A percentile compares a stretch with the other conserved stretches of the same genome.
Evolutionary conservation across 2,888 invertebrate genomes (phyloP).

Genomic region (Candidula unifasciata): DNA sequence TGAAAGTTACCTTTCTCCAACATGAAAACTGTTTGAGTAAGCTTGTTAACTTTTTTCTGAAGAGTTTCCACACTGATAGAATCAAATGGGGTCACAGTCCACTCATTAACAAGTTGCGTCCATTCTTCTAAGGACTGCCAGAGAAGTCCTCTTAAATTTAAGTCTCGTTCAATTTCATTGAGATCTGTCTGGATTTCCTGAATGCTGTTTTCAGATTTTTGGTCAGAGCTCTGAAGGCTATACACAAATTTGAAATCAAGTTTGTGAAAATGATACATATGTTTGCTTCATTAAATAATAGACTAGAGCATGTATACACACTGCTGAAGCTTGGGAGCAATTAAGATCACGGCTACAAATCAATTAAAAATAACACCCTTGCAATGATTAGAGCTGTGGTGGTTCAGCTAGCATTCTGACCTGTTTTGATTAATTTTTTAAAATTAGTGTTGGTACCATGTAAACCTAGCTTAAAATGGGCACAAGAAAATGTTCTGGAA

Average conservation of each 20-base stretch:
- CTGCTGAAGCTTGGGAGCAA: too few species aligned
- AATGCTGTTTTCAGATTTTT: slow-evolving; percentile 70
- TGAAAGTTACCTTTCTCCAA: slow-evolving; percentile 75
- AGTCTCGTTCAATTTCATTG: slow-evolving; percentile 76
- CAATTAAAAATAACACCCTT: too few species aligned
- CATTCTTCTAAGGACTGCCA: slow-evolving; percentile 78
- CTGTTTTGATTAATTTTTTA: too few species aligned
- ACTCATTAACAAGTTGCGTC: slow-evolving; percentile 74
- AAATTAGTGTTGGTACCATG: too few species aligned
- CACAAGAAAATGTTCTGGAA: too few species aligned
- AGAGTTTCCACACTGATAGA: slow-evolving; percentile 75
- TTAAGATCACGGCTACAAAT: too few species aligned
- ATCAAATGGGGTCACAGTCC: slow-evolving; percentile 75
- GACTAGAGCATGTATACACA: too few species aligned
- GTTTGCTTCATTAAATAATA: too few species aligned
- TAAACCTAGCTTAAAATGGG: too few species aligned
- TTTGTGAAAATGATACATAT: too few species aligned
- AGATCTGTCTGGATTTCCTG: slow-evolving; percentile 75
- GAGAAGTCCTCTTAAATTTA: slow-evolving; percentile 75
- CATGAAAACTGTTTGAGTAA: slow-evolving; percentile 78
- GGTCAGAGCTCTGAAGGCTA: slow-evolving; percentile 63
- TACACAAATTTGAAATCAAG: background rate
- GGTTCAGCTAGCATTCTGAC: too few species aligned
- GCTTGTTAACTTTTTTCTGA: slow-evolving; percentile 77
- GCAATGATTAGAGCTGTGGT: too few species aligned